Conservation (phyloP, 2,113 vertebrate genomes). For the Megaleporinus macrocephalus region DNA sequence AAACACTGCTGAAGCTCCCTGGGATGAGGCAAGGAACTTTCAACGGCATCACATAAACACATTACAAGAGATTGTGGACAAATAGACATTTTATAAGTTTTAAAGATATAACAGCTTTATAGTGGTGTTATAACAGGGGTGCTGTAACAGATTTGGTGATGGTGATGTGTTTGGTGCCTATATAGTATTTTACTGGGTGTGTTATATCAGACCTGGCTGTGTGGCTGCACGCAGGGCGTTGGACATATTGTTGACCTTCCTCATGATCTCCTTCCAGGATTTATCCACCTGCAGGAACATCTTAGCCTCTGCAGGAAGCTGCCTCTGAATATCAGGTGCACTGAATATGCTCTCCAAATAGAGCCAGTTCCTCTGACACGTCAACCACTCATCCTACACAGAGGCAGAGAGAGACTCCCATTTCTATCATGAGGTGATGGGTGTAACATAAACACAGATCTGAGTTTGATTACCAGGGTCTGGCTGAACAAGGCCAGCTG, state of each 20-base stretch:
- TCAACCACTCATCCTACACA: constrained; percentile 83
- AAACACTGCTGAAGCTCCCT: too few species aligned
- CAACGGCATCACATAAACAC: too few species aligned
- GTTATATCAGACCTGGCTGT: constrained; percentile 72
- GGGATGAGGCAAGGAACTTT: too few species aligned
- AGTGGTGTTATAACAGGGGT: too few species aligned
- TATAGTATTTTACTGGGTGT: background rate
- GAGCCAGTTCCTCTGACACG: constrained; percentile 84
- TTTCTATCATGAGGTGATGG: background rate
- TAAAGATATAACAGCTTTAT: too few species aligned
- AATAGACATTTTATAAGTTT: too few species aligned
- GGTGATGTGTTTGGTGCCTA: too few species aligned
- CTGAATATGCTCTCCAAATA: constrained; percentile 87
- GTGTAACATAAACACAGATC: too few species aligned
- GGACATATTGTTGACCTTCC: constrained; percentile 78
- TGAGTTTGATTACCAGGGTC: constrained; percentile 78
- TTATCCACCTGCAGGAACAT: constrained; percentile 87
- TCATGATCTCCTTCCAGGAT: constrained; percentile 87
- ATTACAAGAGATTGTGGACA: too few species aligned
- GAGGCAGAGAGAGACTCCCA: background rate
- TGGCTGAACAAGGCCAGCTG: constrained; percentile 82
- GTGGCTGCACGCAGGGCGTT: constrained; percentile 80
- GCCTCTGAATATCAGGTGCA: constrained; percentile 83
- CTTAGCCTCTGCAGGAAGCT: constrained; percentile 84
- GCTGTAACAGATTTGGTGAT: too few species aligned